These are phyloP conservation scores for Ethmia dodecea DNA, from an alignment of 2,888 invertebrate genomes.

Conservation along the genomic window DNA sequence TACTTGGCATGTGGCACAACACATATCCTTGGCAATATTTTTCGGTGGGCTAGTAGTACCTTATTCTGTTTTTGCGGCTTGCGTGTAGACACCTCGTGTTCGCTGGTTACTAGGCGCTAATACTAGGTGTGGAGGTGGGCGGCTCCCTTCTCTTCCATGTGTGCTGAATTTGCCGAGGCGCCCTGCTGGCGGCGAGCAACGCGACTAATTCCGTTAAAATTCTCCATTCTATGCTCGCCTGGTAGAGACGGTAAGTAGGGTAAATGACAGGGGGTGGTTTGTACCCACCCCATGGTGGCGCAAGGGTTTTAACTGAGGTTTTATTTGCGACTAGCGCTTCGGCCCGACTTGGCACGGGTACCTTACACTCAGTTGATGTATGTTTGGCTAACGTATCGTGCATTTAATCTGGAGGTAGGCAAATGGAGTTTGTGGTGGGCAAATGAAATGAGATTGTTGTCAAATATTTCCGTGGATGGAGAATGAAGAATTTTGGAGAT, in stretches of 20 bases:
- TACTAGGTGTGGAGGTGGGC: constrained; percentile 59
- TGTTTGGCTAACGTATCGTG: constrained; percentile 9
- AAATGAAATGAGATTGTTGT: no score
- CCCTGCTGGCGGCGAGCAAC: constrained; percentile 62
- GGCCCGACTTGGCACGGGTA: constrained; percentile 39
- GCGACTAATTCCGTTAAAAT: constrained; percentile 76
- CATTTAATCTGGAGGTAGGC: constrained; percentile 4
- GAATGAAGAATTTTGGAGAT: no score
- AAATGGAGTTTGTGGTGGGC: no score
- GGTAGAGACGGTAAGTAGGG: constrained; percentile 62
- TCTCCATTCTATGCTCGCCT: constrained; percentile 67
- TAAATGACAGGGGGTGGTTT: constrained; percentile 59
- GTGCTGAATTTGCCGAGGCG: constrained; percentile 70
- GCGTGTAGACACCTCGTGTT: constrained; percentile 61
- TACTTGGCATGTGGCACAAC: background rate
- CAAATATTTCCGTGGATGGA: no score
- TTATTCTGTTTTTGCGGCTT: constrained; percentile 55
- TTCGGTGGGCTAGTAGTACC: constrained; percentile 4
- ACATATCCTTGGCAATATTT: constrained; percentile 1
- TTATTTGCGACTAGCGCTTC: constrained; percentile 32
- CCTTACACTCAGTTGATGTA: constrained; percentile 27
- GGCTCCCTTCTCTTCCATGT: constrained; percentile 48
- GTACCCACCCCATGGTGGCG: constrained; percentile 29
- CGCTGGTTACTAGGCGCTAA: constrained; percentile 60
- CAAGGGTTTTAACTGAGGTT: constrained; percentile 30